Evolutionary conservation across 2,113 vertebrate genomes (phyloP).

Genomic region (Lathamus discolor): DNA sequence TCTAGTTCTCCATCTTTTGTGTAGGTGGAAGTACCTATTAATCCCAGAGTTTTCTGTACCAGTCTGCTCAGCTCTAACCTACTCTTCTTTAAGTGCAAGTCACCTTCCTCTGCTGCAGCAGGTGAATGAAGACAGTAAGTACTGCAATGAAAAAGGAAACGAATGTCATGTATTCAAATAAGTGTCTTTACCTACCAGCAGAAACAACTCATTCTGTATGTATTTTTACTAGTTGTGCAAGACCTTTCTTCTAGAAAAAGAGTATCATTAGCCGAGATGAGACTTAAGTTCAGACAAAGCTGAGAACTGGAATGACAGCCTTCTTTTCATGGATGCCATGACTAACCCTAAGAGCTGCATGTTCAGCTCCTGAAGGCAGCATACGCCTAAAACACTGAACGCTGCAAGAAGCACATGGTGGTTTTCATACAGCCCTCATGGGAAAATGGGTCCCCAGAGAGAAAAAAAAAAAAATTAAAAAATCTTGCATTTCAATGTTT

Average conservation of each 20-base stretch:
- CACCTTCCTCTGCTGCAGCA: slow-evolving; percentile 22
- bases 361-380: not conserved
- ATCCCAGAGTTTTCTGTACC: not conserved
- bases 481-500: not conserved
- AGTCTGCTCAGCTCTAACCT: slow-evolving; percentile 1
- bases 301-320: not conserved
- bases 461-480: not conserved
- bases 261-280: not conserved
- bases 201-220: not conserved
- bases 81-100: slow-evolving; percentile 1
- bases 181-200: not conserved
- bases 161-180: not conserved
- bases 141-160: slow-evolving; percentile 20
- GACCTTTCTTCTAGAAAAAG: not conserved
- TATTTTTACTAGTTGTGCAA: not conserved
- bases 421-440: not conserved
- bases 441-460: not conserved
- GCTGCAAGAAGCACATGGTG: not conserved
- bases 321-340: not conserved
- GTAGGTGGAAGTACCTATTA: not conserved
- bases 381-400: not conserved
- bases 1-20: not conserved
- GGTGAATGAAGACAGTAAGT: not conserved
- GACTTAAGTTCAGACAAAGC: not conserved
- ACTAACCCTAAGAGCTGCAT: not conserved